A percentile compares a stretch with the other conserved stretches of the same genome.
phyloP scores from a whole-genome alignment of 2,113 vertebrate genomes.

The Alethe castanea region DNA sequence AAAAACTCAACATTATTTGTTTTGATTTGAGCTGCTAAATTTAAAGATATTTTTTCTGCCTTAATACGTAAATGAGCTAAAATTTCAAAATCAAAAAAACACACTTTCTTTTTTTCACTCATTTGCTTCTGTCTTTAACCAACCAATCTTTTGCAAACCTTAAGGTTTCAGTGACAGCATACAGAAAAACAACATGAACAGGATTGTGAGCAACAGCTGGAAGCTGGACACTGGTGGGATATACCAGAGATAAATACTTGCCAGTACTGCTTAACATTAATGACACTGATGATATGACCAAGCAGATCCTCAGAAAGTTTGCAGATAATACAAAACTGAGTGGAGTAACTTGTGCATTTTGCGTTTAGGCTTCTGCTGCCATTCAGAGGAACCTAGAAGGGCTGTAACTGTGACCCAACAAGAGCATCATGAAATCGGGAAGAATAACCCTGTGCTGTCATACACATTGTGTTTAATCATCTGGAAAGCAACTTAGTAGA shows the following conservation, averaged over 20 bases:
- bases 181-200: not conserved
- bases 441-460: not conserved
- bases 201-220: not conserved
- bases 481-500: not conserved
- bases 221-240: not conserved
- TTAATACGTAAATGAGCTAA: not conserved
- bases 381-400: not conserved
- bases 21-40: not conserved
- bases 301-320: not conserved
- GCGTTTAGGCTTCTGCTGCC: not conserved
- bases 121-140: not conserved
- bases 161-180: not conserved
- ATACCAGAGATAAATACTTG: not conserved
- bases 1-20: not conserved
- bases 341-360: not conserved
- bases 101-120: fast-evolving
- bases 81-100: not conserved
- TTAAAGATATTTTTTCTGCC: not conserved
- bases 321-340: not conserved
- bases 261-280: not conserved
- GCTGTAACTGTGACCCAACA: not conserved
- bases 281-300: not conserved
- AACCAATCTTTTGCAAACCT: not conserved
- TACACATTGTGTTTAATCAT: not conserved
- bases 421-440: not conserved